Percentiles rank a stretch among this genome's conserved stretches.
Evolutionary conservation across 2,113 vertebrate genomes (phyloP).

Genomic region (Elaphurus davidianus): DNA sequence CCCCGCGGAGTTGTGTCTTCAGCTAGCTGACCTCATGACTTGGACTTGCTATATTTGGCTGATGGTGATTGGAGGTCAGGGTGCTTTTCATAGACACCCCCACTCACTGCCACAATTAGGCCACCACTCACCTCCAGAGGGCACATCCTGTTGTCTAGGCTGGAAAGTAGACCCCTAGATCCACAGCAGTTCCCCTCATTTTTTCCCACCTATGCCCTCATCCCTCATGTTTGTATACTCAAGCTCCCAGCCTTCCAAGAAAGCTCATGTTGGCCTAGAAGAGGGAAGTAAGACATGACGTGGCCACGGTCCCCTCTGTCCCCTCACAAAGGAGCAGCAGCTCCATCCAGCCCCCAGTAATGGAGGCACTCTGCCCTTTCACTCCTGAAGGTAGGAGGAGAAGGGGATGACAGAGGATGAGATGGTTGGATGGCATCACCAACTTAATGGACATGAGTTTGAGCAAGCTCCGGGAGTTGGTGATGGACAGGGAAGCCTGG

Average conservation of each 20-base stretch:
- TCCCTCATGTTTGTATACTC: not conserved
- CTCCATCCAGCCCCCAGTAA: too few species aligned
- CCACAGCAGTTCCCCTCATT: not conserved
- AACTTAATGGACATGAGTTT: not conserved
- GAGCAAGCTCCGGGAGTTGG: not conserved
- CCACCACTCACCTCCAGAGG: not conserved
- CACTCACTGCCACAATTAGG: not conserved
- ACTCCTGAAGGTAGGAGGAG: not conserved
- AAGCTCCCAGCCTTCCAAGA: not conserved
- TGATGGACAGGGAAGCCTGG: not conserved
- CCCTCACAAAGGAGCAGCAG: not conserved
- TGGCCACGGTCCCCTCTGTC: not conserved
- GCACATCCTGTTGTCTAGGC: not conserved
- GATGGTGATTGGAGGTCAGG: not conserved
- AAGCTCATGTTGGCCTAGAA: not conserved
- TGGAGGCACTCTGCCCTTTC: not conserved
- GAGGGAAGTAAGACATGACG: not conserved
- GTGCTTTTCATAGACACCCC: not conserved
- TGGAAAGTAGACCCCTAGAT: not conserved
- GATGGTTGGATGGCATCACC: not conserved
- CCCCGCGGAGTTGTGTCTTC: not conserved
- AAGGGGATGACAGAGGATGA: not conserved
- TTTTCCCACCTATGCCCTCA: not conserved
- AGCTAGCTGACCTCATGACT: not conserved
- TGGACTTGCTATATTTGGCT: not conserved